These are phyloP conservation scores for Eupithecia abbreviata DNA, from an alignment of 2,888 invertebrate species.

Conservation along the genomic window DNA sequence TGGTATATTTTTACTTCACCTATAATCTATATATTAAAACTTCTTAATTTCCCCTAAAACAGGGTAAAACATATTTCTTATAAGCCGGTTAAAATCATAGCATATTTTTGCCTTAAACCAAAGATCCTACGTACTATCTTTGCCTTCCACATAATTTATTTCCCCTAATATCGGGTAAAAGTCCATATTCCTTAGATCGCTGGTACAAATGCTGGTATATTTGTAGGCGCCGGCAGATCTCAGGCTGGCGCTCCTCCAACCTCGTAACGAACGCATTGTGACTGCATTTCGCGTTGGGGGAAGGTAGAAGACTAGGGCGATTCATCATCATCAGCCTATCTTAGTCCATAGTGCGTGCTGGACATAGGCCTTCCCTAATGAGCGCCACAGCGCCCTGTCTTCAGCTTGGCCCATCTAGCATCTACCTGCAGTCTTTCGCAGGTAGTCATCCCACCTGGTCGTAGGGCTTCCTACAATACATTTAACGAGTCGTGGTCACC, in stretches of 20 bases:
- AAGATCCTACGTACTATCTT: neutral
- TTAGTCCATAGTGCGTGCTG: too few relatives aligned
- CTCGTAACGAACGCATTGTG: conserved; percentile 70
- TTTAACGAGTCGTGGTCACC: too few relatives aligned
- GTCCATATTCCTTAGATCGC: neutral
- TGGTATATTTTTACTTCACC: neutral
- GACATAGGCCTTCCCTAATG: too few relatives aligned
- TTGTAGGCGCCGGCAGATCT: conserved; percentile 24
- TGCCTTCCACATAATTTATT: neutral
- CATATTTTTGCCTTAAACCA: neutral
- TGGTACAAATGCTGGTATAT: conserved; percentile 27
- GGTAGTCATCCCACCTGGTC: too few relatives aligned
- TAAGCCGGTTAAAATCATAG: neutral
- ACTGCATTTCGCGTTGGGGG: conserved; percentile 55
- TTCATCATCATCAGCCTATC: neutral
- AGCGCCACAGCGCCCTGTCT: too few relatives aligned
- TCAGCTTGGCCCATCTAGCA: too few relatives aligned
- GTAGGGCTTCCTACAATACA: too few relatives aligned
- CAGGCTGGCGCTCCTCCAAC: conserved; percentile 62
- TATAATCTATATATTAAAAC: neutral
- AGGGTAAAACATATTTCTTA: neutral
- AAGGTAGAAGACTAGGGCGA: conserved; percentile 35
- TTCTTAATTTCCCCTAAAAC: neutral
- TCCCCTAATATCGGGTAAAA: neutral
- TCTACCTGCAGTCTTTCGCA: too few relatives aligned